Evolutionary conservation across 2,113 vertebrate genomes (phyloP), one percentile per base, ranked within the genome.

Genomic region (Rana temporaria): DNA sequence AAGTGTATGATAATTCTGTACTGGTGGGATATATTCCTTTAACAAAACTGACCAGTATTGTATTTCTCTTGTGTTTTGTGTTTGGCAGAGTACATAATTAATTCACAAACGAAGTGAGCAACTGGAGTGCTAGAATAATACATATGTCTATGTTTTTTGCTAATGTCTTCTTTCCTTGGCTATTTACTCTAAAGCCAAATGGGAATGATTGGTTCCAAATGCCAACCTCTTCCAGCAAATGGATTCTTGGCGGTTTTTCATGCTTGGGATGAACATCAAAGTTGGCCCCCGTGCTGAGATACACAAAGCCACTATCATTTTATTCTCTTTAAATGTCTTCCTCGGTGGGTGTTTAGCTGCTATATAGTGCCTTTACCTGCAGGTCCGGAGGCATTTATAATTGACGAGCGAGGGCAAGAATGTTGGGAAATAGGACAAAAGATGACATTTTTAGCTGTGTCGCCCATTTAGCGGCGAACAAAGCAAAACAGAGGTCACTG

Each of bases 61-160:
- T 30, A 30, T 30, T 48, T 14, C 42, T 11, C 42, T 48, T 48
- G 42, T 14, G 9, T 20, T 16, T 74, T 60, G 20, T 26, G 34
- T 62, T 62, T 75, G 70, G 70, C 62, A 26, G 22, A 26, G 56
- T 75, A 9, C 38, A 57, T 67, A 56, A 82, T 82, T 34, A 42
- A 74, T 81, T 63, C 48, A n/a, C 15, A 30, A 32, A 67, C 48
- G 24, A 82, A 82, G 30, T 74, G 80, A 66, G 71, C 80, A 82
- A 67, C 71, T 82, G 48, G 1, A 24, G 70, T 74, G 70, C 19
- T 82, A 66, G 30, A 42, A 57, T 66, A 74, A 66, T 82, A 82
- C 80, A 82, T 74, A 82, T 82, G 80, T 67, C 80, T 56, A n/a
- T 81, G 24, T 82, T 74, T 82, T 48, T 82, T 74, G 22, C 52